A percentile compares a stretch with the other conserved stretches of the same genome.
These are phyloP conservation scores for Melanotaenia boesemani DNA, from an alignment of 2,797 vertebrate species.

Conservation along the genomic window DNA sequence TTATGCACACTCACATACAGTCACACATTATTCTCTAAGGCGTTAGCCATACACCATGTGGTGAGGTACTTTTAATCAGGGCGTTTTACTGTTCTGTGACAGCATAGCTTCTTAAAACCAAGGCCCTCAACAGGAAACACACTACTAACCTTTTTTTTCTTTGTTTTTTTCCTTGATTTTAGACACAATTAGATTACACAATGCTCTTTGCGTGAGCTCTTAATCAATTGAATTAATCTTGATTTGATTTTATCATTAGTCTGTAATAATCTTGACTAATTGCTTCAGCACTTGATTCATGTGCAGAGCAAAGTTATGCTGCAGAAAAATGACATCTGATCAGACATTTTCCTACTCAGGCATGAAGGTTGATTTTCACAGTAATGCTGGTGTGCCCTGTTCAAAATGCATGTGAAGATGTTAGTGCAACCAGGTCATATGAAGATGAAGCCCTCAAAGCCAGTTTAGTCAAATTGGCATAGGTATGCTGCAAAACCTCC, in stretches of 20 bases:
- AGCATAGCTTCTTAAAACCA: slow-evolving; percentile 18
- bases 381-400: background rate
- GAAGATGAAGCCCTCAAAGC: too few relatives aligned
- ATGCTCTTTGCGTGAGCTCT: background rate
- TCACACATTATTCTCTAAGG: slow-evolving; percentile 28
- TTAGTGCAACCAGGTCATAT: too few relatives aligned
- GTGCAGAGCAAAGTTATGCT: background rate
- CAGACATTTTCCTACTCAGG: background rate
- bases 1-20: slow-evolving; percentile 18
- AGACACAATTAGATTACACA: slow-evolving; percentile 5
- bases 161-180: background rate
- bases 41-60: slow-evolving; percentile 27
- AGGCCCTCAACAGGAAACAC: background rate
- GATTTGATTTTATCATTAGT: slow-evolving; percentile 5
- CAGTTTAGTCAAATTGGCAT: too few relatives aligned
- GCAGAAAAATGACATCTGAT: background rate
- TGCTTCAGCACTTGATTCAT: background rate
- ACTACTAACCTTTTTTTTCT: background rate
- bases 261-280: slow-evolving; percentile 1
- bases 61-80: slow-evolving; percentile 24
- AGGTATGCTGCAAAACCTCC: too few relatives aligned
- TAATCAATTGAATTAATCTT: slow-evolving; percentile 5
- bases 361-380: background rate
- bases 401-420: background rate
- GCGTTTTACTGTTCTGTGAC: slow-evolving; percentile 16